Conservation (phyloP, 2,797 vertebrate species). For the Tiaroga cobitis region DNA sequence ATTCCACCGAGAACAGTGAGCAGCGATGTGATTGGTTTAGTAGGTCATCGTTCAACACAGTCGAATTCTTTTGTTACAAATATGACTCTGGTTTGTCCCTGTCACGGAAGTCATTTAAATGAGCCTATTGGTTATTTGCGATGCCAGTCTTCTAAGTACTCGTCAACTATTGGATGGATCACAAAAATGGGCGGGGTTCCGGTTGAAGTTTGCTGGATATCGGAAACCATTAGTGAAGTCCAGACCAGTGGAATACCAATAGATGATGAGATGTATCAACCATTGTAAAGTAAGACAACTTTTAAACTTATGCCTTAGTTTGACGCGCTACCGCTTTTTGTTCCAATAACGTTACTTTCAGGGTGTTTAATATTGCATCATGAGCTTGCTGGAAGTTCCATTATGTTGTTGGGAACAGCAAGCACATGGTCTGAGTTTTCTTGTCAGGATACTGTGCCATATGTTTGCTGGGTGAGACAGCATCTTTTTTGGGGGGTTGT, state of each 20-base stretch:
- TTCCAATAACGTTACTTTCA: background rate
- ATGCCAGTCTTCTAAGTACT: background rate
- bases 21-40: background rate
- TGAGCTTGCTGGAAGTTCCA: conserved; percentile 11
- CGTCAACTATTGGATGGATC: conserved; percentile 2
- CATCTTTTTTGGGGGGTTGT: background rate
- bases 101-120: background rate
- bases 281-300: conserved; percentile 27
- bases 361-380: background rate
- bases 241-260: background rate
- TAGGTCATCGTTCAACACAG: background rate
- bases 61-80: too few relatives aligned
- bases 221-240: conserved; percentile 9
- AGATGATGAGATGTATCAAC: background rate
- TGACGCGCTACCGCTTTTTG: background rate
- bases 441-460: background rate
- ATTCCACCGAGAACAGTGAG: background rate
- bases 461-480: background rate
- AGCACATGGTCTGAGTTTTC: conserved; percentile 13
- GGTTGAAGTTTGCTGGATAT: conserved; percentile 12
- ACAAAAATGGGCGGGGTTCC: conserved; percentile 19
- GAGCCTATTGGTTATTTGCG: background rate
- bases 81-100: too few relatives aligned
- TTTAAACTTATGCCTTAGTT: background rate
- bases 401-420: background rate